Conservation (phyloP, 2,113 vertebrate genomes). For the Podilymbus podiceps region DNA sequence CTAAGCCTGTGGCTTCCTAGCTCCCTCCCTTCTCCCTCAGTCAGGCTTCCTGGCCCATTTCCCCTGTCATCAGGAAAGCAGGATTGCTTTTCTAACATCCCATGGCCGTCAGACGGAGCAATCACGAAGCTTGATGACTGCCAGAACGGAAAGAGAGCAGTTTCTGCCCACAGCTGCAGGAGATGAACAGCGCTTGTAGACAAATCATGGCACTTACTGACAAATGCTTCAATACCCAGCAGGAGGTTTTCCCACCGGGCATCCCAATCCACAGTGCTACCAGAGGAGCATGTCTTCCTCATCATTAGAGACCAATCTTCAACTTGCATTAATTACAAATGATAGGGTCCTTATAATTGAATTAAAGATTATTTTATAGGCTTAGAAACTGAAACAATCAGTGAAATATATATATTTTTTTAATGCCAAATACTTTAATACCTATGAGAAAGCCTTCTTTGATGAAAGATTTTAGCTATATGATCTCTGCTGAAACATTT, state of each 20-base stretch:
- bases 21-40: not conserved
- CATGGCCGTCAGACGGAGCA: not conserved
- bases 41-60: not conserved
- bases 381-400: not conserved
- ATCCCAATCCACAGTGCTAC: not conserved
- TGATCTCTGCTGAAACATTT: constrained; percentile 4
- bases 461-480: constrained; percentile 1
- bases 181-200: not conserved
- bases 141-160: not conserved
- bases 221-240: not conserved
- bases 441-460: not conserved
- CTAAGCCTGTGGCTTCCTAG: not conserved
- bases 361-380: not conserved
- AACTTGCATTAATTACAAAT: not conserved
- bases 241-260: not conserved
- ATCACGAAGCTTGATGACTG: not conserved
- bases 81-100: not conserved
- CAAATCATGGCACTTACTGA: not conserved
- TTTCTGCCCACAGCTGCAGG: not conserved
- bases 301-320: not conserved
- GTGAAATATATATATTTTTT: not conserved
- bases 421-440: constrained; percentile 2
- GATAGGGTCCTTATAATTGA: not conserved
- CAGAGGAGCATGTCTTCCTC: not conserved
- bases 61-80: not conserved